These are phyloP conservation scores for Motacilla alba DNA, from an alignment of 2,113 vertebrate species.

Conservation along the genomic window DNA sequence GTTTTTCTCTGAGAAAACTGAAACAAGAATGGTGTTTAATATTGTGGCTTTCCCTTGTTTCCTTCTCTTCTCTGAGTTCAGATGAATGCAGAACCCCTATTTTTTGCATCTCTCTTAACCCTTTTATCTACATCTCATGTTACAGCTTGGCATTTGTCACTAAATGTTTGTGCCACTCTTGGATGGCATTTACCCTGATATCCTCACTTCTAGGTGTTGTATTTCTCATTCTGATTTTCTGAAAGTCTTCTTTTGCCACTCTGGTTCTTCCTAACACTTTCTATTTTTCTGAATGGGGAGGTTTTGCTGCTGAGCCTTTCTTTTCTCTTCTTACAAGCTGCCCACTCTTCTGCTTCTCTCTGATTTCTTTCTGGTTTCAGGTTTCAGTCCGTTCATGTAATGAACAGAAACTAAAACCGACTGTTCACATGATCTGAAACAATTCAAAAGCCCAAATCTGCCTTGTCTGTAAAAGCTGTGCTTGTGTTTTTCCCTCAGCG, in stretches of 20 bases:
- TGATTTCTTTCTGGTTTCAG: slow-evolving; percentile 5
- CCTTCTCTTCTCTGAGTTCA: not conserved
- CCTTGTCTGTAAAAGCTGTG: not conserved
- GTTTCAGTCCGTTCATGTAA: not conserved
- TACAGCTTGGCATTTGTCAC: not conserved
- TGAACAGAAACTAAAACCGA: not conserved
- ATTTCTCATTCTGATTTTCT: not conserved
- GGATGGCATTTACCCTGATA: fast-evolving
- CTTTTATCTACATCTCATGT: not conserved
- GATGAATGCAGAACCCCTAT: not conserved
- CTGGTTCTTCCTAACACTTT: not conserved
- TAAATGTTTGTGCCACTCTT: not conserved
- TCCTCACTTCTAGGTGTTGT: not conserved
- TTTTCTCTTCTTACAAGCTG: not conserved
- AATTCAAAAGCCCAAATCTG: not conserved
- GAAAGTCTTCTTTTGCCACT: not conserved
- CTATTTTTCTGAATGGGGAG: not conserved
- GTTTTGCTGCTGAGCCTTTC: not conserved
- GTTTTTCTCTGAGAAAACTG: not conserved
- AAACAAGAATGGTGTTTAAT: not conserved
- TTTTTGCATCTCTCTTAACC: not conserved
- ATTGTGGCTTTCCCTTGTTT: not conserved
- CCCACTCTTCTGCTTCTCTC: not conserved
- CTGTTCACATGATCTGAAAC: not conserved
- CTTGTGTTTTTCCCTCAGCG: fast-evolving